Evolutionary conservation across 2,888 invertebrate genomes (phyloP).

Genomic region (Drosophila rubida): DNA sequence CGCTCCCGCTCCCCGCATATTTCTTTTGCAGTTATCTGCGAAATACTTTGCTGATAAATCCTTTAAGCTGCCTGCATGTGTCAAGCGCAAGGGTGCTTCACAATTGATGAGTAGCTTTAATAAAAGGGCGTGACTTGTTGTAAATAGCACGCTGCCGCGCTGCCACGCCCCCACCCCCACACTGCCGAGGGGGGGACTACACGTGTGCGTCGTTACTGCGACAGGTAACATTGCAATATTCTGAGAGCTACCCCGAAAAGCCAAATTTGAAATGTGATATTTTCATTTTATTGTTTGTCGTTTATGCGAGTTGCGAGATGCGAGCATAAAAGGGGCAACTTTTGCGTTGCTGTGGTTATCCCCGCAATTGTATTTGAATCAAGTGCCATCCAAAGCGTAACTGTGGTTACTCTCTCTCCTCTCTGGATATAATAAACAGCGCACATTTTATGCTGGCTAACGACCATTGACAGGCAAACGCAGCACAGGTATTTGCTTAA

Average conservation of each 20-base stretch:
- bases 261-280: conserved; percentile 61
- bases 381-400: conserved; percentile 37
- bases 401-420: conserved; percentile 29
- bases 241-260: conserved; percentile 15
- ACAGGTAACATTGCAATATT: conserved; percentile 57
- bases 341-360: conserved; percentile 41
- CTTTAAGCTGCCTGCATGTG: conserved; percentile 71
- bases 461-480: not conserved
- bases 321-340: conserved; percentile 13
- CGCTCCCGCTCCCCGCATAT: conserved; percentile 2
- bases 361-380: conserved; percentile 44
- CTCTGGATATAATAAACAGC: conserved; percentile 13
- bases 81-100: conserved; percentile 65
- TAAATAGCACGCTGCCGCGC: conserved; percentile 59
- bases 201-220: conserved; percentile 59
- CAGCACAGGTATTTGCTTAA: not conserved
- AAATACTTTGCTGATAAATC: conserved; percentile 64
- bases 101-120: conserved; percentile 81
- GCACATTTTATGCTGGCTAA: not conserved
- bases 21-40: conserved; percentile 36
- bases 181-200: conserved; percentile 9
- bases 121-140: conserved; percentile 78
- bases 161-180: not conserved
- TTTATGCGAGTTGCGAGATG: conserved; percentile 15
- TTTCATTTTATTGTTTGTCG: conserved; percentile 35